Evolutionary conservation across 2,113 vertebrate genomes (phyloP).

Genomic region (Nematolebias whitei): DNA sequence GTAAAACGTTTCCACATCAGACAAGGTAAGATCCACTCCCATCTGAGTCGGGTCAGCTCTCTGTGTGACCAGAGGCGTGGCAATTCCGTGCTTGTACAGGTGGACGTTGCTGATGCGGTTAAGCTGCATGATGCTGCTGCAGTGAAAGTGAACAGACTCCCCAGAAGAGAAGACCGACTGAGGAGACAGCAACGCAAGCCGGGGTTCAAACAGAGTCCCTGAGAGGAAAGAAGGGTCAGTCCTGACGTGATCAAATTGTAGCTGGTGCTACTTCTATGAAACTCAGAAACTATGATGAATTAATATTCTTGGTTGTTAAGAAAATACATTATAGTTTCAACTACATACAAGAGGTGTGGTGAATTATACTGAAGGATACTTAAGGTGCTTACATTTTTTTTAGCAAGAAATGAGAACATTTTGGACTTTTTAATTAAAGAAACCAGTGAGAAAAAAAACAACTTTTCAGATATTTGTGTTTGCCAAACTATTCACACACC

Average conservation of each 20-base stretch:
- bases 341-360: no score
- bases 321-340: no score
- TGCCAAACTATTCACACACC: background rate
- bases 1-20: conserved; percentile 72
- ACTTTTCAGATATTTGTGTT: background rate
- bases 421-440: background rate
- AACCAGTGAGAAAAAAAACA: background rate
- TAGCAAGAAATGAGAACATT: background rate
- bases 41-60: conserved; percentile 69
- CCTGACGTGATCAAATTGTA: background rate
- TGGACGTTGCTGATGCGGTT: conserved; percentile 76
- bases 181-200: conserved; percentile 73
- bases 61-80: conserved; percentile 75
- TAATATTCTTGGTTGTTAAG: no score
- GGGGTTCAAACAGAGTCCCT: conserved; percentile 72
- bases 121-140: conserved; percentile 64
- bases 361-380: no score
- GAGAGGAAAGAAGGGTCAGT: conserved; percentile 7
- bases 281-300: no score
- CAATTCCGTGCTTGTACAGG: conserved; percentile 73
- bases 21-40: conserved; percentile 71
- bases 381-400: no score
- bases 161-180: conserved; percentile 72
- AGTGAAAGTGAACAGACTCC: conserved; percentile 75
- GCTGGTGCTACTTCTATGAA: no score